Evolutionary conservation across 2,113 vertebrate genomes (phyloP).

Genomic region (Silurus glanis): DNA sequence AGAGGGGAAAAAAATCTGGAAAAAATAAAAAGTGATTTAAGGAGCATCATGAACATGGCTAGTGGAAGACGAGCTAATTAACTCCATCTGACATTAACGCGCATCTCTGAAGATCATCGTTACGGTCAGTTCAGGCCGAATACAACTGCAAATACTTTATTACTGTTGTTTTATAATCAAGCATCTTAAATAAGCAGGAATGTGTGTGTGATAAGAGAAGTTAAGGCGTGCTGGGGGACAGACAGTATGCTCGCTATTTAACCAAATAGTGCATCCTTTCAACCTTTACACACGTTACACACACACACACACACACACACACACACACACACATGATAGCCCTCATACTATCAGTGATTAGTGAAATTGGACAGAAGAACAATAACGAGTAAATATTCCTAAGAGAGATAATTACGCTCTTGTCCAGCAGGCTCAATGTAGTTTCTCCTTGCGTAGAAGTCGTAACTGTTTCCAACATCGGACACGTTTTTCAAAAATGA

Average conservation of each 20-base stretch:
- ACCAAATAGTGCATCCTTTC: conserved; percentile 41
- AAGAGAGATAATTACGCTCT: not conserved
- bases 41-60: not conserved
- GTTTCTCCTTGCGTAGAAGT: not conserved
- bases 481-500: not conserved
- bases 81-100: not conserved
- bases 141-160: conserved; percentile 18
- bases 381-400: not conserved
- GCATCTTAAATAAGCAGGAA: conserved; percentile 21
- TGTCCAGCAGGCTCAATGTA: not conserved
- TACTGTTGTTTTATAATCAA: conserved; percentile 24
- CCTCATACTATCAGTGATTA: not conserved
- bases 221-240: conserved; percentile 42
- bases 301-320: not conserved
- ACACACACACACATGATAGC: conserved; percentile 38
- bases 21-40: not conserved
- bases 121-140: not conserved
- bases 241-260: conserved; percentile 51
- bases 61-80: conserved; percentile 31
- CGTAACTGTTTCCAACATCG: not conserved
- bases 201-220: conserved; percentile 37
- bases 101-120: conserved; percentile 17
- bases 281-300: conserved; percentile 49
- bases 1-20: not conserved
- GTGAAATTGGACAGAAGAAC: not conserved